Evolutionary conservation across 2,797 vertebrate genomes (phyloP).

Genomic region (Leptatherina wallacei): DNA sequence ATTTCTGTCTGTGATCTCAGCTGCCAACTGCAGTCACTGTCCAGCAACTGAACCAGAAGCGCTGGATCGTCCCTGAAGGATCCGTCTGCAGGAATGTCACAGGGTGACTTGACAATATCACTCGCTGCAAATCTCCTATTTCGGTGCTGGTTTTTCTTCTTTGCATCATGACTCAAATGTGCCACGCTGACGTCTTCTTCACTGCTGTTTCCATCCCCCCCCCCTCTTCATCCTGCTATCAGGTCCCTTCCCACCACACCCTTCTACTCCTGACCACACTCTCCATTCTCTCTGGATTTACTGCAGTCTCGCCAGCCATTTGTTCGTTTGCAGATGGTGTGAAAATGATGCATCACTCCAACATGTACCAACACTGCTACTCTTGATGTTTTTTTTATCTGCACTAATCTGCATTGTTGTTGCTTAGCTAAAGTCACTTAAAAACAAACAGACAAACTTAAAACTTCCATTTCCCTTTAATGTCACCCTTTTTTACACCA

Average conservation of each 20-base stretch:
- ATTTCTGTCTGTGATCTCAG: constrained; percentile 71
- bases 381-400: not conserved
- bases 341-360: constrained; percentile 16
- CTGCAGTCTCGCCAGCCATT: constrained; percentile 11
- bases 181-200: constrained; percentile 16
- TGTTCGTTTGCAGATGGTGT: constrained; percentile 11
- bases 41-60: constrained; percentile 50
- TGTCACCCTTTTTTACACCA: constrained; percentile 20
- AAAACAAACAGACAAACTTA: not conserved
- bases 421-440: not conserved
- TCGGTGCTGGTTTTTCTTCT: constrained; percentile 18
- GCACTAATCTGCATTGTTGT: not conserved
- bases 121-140: constrained; percentile 33
- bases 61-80: constrained; percentile 38
- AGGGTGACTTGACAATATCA: constrained; percentile 43
- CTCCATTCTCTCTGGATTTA: constrained; percentile 26
- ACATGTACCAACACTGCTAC: not conserved
- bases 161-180: constrained; percentile 19
- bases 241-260: constrained; percentile 44
- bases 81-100: constrained; percentile 41
- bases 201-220: constrained; percentile 32
- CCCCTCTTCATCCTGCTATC: constrained; percentile 43
- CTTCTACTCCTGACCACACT: not conserved
- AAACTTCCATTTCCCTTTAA: constrained; percentile 28
- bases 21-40: constrained; percentile 54